A percentile compares a stretch with the other conserved stretches of the same genome.
phyloP scores from a whole-genome alignment of 2,797 vertebrate genomes.

The Rhabdophis nuchalis region DNA sequence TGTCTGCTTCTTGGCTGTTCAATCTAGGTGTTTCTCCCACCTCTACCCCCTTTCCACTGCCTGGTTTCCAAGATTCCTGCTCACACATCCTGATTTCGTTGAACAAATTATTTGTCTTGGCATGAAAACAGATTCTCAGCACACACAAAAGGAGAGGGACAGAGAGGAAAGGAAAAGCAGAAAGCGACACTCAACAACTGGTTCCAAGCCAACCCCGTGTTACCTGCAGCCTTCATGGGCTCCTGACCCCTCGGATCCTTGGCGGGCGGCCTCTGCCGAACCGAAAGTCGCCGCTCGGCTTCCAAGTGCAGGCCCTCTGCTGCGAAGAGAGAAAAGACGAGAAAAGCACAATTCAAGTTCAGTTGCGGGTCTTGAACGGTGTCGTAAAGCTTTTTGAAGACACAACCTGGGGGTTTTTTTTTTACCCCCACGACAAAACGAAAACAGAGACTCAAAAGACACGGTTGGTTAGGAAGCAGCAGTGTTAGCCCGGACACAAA shows the following conservation, averaged over 20 bases:
- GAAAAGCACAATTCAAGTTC: background rate
- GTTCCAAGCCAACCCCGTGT: background rate
- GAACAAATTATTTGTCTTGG: too few species aligned
- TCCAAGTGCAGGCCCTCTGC: background rate
- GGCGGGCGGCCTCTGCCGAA: background rate
- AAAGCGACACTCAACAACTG: background rate
- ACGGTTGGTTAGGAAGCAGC: background rate
- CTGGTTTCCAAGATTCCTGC: too few species aligned
- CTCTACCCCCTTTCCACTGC: too few species aligned
- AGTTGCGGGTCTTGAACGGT: background rate
- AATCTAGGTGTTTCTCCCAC: too few species aligned
- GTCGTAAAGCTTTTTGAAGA: background rate
- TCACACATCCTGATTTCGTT: background rate
- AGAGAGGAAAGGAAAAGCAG: background rate
- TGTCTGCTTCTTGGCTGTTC: too few species aligned
- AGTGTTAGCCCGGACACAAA: background rate
- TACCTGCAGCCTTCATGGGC: conserved; percentile 28
- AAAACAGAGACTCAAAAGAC: background rate
- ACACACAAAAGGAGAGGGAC: background rate
- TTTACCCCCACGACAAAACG: background rate
- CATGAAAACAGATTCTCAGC: background rate
- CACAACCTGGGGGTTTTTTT: background rate
- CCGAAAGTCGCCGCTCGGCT: background rate
- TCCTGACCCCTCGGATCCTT: conserved; percentile 41
- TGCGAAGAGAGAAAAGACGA: background rate